Evolutionary conservation across 2,113 vertebrate species (phyloP), one percentile per base, ranked within the genome.

Genomic region (Bombycilla garrulus): DNA sequence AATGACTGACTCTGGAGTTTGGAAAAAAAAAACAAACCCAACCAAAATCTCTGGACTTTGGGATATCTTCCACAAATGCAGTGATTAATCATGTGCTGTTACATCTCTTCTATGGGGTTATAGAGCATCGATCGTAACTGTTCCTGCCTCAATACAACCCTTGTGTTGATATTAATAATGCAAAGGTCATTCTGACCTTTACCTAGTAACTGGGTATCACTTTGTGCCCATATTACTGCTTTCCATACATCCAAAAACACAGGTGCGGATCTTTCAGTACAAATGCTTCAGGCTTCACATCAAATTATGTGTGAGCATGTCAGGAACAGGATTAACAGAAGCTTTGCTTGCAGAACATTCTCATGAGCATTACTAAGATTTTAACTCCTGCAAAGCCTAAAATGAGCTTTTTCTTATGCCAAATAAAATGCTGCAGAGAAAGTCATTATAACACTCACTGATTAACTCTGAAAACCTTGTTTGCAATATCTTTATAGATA

Each of bases 321-420:
- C 86, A 91, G 35, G 25, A 91, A 82, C 15, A 20, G 62, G 69
- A 96, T 97, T 97, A 97, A 90, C 22, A 81, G 36, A 60, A 86
- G 90, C 83, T 92, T 82, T 94, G 71, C 78, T 78, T 11, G 3
- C 51, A 92, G 72, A 97, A 95, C 88, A 92, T 90, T 92, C 93
- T 90, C 95, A 91, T 82, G 56, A 81, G 92, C 71, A 90, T 97
- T 95, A 96, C 69, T 66, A 18, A 33, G 74, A 91, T 88, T 95
- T 95, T 88, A 95, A 96, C 81, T 96, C 62, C 84, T 86, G 88
- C 90, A 90, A 95, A 95, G 53, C 62, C 71, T 87, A 92, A 96
- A 94, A 92, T 66, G 62, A 93, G 65, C 65, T 88, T 93, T 94
- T 81, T 82, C 72, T 85, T 81, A 90, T 20, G 69, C 61, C 89